Evolutionary conservation across 1,140 invertebrate genomes (phyloP).

Genomic region (Drosophila melanica): DNA sequence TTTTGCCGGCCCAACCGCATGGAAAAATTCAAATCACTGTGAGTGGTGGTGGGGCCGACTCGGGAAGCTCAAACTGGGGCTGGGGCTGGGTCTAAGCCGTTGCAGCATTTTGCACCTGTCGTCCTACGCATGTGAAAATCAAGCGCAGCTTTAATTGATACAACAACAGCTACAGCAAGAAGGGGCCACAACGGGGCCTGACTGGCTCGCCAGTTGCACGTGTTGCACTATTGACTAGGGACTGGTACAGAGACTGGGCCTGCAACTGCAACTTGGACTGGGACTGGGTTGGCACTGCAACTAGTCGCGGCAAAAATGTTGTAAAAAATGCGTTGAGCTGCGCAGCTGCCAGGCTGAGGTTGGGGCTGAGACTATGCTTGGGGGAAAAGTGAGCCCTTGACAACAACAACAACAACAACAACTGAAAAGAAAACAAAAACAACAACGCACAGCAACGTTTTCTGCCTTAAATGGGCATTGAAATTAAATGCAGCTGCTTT

Average conservation of each 20-base stretch:
- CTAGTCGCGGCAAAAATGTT: slow-evolving; percentile 80
- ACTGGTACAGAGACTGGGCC: slow-evolving; percentile 1
- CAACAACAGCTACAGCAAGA: slow-evolving; percentile 57
- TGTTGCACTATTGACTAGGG: slow-evolving; percentile 30
- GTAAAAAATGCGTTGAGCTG: slow-evolving; percentile 73
- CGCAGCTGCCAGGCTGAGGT: slow-evolving; percentile 55
- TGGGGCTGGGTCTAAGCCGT: slow-evolving; percentile 55
- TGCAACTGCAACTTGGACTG: neutral
- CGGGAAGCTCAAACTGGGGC: slow-evolving; percentile 18
- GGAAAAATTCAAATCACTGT: slow-evolving; percentile 77
- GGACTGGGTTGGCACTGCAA: slow-evolving; percentile 23
- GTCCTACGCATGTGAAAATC: slow-evolving; percentile 80
- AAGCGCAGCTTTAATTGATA: slow-evolving; percentile 81
- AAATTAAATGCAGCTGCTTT: slow-evolving; percentile 83
- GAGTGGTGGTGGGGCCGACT: slow-evolving; percentile 11
- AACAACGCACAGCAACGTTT: slow-evolving; percentile 28
- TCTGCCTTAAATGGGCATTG: slow-evolving; percentile 76
- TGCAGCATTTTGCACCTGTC: slow-evolving; percentile 79
- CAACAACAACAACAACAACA: slow-evolving; percentile 33
- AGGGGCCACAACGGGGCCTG: slow-evolving; percentile 30
- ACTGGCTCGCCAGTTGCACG: slow-evolving; percentile 52
- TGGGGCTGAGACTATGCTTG: slow-evolving; percentile 31
- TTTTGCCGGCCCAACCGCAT: slow-evolving; percentile 61
- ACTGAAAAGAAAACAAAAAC: neutral
- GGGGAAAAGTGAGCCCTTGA: slow-evolving; percentile 49